Evolutionary conservation across 2,797 vertebrate genomes (phyloP), one percentile per base, ranked within the genome.

Genomic region (Pteronotus mesoamericanus): DNA sequence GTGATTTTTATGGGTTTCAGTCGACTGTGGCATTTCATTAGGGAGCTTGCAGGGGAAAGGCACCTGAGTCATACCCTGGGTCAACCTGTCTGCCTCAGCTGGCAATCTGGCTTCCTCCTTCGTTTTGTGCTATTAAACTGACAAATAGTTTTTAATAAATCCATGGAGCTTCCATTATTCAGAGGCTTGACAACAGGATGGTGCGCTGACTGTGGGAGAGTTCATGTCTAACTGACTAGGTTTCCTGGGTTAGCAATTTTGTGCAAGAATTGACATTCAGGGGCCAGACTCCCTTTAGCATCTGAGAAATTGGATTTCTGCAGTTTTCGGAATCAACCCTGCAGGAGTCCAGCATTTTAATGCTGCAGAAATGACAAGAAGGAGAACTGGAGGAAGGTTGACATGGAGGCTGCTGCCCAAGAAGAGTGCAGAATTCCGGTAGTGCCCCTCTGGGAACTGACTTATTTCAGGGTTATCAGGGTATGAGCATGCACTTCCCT

Each of bases 71-170:
- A 87, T 18, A 34, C 32, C 24, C 66, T 80, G 42, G 22, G 26
- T 87, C 57, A 84, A 89, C 84, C 69, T 84, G 37, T 77, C 59
- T 3, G 46, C 61, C 53, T 82, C 79, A 42, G 44, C 61, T 0
- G 6, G 82, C 72, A 93, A 71, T 88, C 59, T 93, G 79, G 16
- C 34, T 94, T 93, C 71, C 85, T 96, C 72, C 94, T 91, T 80
- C 57, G 42, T 80, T 96, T 95, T 79, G 21, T 92, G 46, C 53
- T 77, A n/a, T 94, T 87, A 93, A 69, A 59, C 9, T 80, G 84
- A 96, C 37, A 80, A 86, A 79, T 21, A 86, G 48, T 61, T 95
- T 37, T 46, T 95, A 84, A 74, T 91, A 95, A 90, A 86, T 78
- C 66, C 55, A 34, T 44, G 5, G 61, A 91, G 64, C 64, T 91